Conservation (phyloP, 2,888 invertebrate genomes). For the Endomychus coccineus region DNA sequence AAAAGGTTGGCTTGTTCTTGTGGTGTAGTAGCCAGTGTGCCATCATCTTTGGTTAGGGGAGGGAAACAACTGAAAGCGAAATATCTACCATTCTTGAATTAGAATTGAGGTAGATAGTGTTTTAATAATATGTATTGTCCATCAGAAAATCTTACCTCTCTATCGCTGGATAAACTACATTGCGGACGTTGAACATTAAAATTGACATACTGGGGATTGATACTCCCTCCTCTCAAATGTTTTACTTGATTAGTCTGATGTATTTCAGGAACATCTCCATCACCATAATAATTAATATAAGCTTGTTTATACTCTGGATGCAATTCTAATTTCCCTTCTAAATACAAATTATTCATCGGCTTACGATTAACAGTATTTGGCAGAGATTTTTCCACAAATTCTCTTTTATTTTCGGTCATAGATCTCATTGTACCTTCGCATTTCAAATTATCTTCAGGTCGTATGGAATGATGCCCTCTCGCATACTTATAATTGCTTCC, state of each 20-base stretch:
- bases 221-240: conserved; percentile 29
- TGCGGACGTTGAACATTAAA: conserved; percentile 45
- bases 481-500: neutral
- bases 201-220: conserved; percentile 32
- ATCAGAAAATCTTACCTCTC: too few relatives aligned
- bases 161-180: conserved; percentile 43
- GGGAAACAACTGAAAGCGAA: too few relatives aligned
- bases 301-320: conserved; percentile 43
- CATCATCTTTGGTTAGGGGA: too few relatives aligned
- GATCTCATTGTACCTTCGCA: neutral
- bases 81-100: too few relatives aligned
- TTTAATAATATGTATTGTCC: too few relatives aligned
- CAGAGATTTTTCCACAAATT: conserved; percentile 1
- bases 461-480: neutral
- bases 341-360: conserved; percentile 36
- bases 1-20: too few relatives aligned
- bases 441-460: neutral
- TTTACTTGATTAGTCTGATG: conserved; percentile 20
- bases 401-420: neutral
- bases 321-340: conserved; percentile 40
- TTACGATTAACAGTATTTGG: conserved; percentile 33
- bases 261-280: conserved; percentile 21
- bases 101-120: too few relatives aligned
- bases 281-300: conserved; percentile 31
- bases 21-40: too few relatives aligned